Conservation (phyloP, 1,140 invertebrate genomes). For the Bombus difficillimus region DNA sequence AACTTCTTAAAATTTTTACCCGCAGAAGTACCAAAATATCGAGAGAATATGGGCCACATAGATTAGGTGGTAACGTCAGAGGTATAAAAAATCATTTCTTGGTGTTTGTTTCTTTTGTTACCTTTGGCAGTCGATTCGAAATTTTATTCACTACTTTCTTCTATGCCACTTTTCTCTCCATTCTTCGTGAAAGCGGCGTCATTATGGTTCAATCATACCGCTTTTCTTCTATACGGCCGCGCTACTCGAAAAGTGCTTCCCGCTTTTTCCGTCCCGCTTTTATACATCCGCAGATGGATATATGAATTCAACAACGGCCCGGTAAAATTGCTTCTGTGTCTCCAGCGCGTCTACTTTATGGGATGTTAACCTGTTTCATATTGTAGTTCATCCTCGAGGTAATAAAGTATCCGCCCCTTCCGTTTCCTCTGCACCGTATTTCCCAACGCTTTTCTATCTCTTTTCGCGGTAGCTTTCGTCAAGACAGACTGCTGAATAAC, state of each 20-base stretch:
- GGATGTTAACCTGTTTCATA: constrained; percentile 77
- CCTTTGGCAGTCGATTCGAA: constrained; percentile 64
- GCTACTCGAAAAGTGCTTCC: constrained; percentile 72
- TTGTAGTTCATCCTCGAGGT: constrained; percentile 71
- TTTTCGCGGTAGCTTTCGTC: constrained; percentile 34
- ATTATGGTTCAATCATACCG: constrained; percentile 78
- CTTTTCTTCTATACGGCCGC: constrained; percentile 74
- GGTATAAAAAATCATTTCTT: constrained; percentile 39
- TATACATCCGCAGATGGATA: constrained; percentile 74
- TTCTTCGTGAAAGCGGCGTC: constrained; percentile 64
- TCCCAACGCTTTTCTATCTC: neutral
- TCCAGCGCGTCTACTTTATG: constrained; percentile 74
- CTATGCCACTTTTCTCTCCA: neutral
- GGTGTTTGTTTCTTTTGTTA: constrained; percentile 29
- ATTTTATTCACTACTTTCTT: constrained; percentile 70
- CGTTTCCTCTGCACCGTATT: neutral
- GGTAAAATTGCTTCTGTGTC: constrained; percentile 78
- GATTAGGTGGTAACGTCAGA: neutral
- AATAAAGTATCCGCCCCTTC: constrained; percentile 67
- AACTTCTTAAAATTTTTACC: neutral
- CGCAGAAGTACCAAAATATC: too few species aligned
- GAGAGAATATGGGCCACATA: neutral
- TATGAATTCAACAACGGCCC: constrained; percentile 76
- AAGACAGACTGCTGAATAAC: constrained; percentile 39
- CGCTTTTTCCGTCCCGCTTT: constrained; percentile 66